These are phyloP conservation scores for Poecilia wingei DNA, from an alignment of 2,797 vertebrate species.

Conservation along the genomic window DNA sequence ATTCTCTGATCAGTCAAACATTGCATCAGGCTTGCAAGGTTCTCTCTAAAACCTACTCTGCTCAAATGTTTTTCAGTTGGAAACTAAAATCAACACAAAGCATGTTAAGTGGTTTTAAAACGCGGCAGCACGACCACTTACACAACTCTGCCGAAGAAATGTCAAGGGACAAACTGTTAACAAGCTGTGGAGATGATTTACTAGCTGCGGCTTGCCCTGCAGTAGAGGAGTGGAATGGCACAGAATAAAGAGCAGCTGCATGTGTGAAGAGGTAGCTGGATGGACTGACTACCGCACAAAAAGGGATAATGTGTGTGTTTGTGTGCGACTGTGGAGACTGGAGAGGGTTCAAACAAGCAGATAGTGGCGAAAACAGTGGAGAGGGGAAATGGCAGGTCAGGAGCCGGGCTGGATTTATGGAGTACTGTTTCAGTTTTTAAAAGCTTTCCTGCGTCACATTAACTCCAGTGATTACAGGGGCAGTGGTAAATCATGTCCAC, in stretches of 20 bases:
- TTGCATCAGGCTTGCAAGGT: neutral
- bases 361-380: slow-evolving; percentile 32
- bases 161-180: slow-evolving; percentile 43
- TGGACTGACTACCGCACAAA: slow-evolving; percentile 17
- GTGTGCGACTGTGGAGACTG: neutral
- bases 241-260: slow-evolving; percentile 30
- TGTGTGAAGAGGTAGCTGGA: slow-evolving; percentile 32
- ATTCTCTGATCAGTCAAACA: neutral
- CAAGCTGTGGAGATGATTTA: slow-evolving; percentile 60
- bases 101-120: slow-evolving; percentile 32
- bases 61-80: neutral
- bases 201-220: slow-evolving; percentile 42
- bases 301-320: slow-evolving; percentile 4
- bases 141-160: slow-evolving; percentile 34
- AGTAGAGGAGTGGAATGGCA: slow-evolving; percentile 39
- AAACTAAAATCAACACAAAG: slow-evolving; percentile 20
- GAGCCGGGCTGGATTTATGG: slow-evolving; percentile 71
- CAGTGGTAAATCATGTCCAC: slow-evolving; percentile 77
- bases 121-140: slow-evolving; percentile 24
- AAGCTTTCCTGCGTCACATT: slow-evolving; percentile 77
- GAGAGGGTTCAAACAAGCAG: slow-evolving; percentile 18
- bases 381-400: slow-evolving; percentile 61
- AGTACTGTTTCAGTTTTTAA: slow-evolving; percentile 77
- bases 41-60: neutral
- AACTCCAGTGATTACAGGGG: slow-evolving; percentile 74